Conservation (phyloP, 2,113 vertebrate species). For the Mola mola region DNA sequence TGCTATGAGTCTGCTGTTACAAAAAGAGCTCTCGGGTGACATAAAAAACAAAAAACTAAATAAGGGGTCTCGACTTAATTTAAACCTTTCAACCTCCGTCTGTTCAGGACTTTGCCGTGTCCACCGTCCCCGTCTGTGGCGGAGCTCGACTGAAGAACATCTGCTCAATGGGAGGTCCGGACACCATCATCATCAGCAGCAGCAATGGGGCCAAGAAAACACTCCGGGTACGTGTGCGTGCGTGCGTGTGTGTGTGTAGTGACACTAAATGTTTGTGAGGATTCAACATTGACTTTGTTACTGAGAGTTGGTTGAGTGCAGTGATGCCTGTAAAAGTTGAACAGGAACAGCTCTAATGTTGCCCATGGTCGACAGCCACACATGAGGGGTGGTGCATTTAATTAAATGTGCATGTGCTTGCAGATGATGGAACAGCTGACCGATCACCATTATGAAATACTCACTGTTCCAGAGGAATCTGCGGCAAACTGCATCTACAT, state of each 20-base stretch:
- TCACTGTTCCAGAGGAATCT: slow-evolving; percentile 86
- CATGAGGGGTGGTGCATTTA: background rate
- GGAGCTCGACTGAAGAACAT: slow-evolving; percentile 86
- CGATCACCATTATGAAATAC: slow-evolving; percentile 89
- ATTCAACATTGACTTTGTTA: background rate
- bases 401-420: slow-evolving; percentile 4
- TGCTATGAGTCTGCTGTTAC: no score
- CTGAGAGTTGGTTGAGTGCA: no score
- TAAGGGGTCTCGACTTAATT: no score
- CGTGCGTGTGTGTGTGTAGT: background rate
- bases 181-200: slow-evolving; percentile 87
- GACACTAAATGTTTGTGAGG: background rate
- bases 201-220: slow-evolving; percentile 87
- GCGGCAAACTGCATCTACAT: slow-evolving; percentile 91
- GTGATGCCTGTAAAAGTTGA: background rate
- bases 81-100: slow-evolving; percentile 10
- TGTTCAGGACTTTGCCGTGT: slow-evolving; percentile 89
- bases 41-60: no score
- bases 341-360: background rate
- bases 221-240: slow-evolving; percentile 79
- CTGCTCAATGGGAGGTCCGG: slow-evolving; percentile 91
- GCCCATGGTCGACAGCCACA: no score
- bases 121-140: slow-evolving; percentile 86
- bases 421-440: slow-evolving; percentile 93
- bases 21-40: no score